phyloP scores from a whole-genome alignment of 2,113 vertebrate genomes.

The Neoarius graeffei region DNA sequence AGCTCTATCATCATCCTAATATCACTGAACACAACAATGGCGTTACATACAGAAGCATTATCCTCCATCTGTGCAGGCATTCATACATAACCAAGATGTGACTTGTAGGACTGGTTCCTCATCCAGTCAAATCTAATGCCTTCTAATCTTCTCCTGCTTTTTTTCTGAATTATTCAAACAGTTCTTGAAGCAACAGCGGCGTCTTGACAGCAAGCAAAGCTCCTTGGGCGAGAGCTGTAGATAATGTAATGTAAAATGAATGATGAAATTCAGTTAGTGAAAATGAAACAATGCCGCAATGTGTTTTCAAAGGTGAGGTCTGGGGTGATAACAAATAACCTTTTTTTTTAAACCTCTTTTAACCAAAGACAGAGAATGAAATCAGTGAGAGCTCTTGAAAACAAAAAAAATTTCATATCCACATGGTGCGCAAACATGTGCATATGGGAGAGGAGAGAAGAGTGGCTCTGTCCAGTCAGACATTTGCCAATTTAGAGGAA shows the following conservation, averaged over 20 bases:
- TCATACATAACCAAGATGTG: slow-evolving; percentile 36
- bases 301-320: slow-evolving; percentile 76
- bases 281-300: slow-evolving; percentile 72
- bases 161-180: slow-evolving; percentile 70
- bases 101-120: slow-evolving; percentile 45
- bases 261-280: slow-evolving; percentile 76
- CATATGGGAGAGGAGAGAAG: slow-evolving; percentile 51
- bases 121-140: slow-evolving; percentile 51
- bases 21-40: slow-evolving; percentile 26
- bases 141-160: slow-evolving; percentile 58
- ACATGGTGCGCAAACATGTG: slow-evolving; percentile 54
- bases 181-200: slow-evolving; percentile 65
- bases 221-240: slow-evolving; percentile 61
- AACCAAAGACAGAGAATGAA: slow-evolving; percentile 68
- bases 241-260: slow-evolving; percentile 75
- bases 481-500: slow-evolving; percentile 56
- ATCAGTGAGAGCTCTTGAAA: slow-evolving; percentile 63
- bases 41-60: slow-evolving; percentile 32
- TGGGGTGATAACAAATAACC: slow-evolving; percentile 69
- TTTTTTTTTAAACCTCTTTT: slow-evolving; percentile 63
- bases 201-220: slow-evolving; percentile 60
- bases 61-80: neutral
- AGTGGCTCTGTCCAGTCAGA: slow-evolving; percentile 61
- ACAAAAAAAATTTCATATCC: slow-evolving; percentile 69
- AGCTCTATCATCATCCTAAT: slow-evolving; percentile 26